phyloP scores from a whole-genome alignment of 2,888 invertebrate genomes.

The Apodemia hepburni region DNA sequence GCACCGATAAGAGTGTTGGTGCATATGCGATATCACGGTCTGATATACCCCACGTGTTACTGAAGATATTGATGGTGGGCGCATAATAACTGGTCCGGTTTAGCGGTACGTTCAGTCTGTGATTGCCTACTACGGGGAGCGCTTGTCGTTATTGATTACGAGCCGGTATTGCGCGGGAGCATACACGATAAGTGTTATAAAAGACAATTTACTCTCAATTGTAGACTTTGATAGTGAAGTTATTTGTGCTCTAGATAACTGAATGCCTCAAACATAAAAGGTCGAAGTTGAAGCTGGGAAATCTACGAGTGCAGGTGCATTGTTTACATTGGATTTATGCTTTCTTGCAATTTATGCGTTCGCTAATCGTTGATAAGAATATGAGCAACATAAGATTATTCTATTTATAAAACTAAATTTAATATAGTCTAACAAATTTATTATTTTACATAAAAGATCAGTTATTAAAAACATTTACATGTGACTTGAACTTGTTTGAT shows the following conservation, averaged over 20 bases:
- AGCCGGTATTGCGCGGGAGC: slow-evolving; percentile 60
- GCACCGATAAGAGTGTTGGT: slow-evolving; percentile 67
- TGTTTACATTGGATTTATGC: slow-evolving; percentile 45
- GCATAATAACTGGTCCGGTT: slow-evolving; percentile 74
- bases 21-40: slow-evolving; percentile 54
- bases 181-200: slow-evolving; percentile 54
- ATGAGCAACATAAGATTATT: not conserved
- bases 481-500: too few relatives aligned
- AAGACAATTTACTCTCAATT: slow-evolving; percentile 40
- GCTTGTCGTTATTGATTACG: slow-evolving; percentile 54
- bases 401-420: not conserved
- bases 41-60: slow-evolving; percentile 66
- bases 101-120: slow-evolving; percentile 66
- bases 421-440: too few relatives aligned
- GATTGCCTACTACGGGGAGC: slow-evolving; percentile 63
- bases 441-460: too few relatives aligned
- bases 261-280: slow-evolving; percentile 31
- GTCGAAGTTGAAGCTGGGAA: slow-evolving; percentile 48
- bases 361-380: slow-evolving; percentile 10
- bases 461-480: too few relatives aligned
- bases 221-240: slow-evolving; percentile 47
- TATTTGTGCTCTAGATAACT: slow-evolving; percentile 48
- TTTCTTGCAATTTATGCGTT: slow-evolving; percentile 21
- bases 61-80: slow-evolving; percentile 71
- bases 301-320: slow-evolving; percentile 67